A percentile compares a stretch with the other conserved stretches of the same genome.
Evolutionary conservation across 2,797 vertebrate species (phyloP).

Genomic region (Meriones psammophilus): DNA sequence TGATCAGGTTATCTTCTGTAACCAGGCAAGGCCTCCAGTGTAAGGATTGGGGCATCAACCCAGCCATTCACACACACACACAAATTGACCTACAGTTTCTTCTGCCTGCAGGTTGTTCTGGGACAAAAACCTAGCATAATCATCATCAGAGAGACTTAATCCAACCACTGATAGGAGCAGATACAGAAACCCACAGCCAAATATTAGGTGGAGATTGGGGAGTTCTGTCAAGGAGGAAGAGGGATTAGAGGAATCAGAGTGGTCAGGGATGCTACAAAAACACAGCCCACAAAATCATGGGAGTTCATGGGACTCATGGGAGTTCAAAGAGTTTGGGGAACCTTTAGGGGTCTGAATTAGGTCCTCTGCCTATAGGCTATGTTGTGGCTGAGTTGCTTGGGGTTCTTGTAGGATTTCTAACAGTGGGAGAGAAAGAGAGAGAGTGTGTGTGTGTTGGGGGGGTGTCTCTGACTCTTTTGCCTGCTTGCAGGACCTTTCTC

Average conservation of each 20-base stretch:
- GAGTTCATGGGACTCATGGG: neutral
- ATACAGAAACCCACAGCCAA: neutral
- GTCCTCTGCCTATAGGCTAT: neutral
- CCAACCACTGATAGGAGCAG: no score
- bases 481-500: neutral
- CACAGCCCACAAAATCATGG: neutral
- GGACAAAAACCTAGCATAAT: no score
- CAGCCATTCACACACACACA: no score
- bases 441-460: neutral
- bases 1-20: no score
- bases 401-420: neutral
- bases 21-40: no score
- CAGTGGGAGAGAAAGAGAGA: neutral
- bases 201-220: neutral
- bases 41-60: no score
- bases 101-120: no score
- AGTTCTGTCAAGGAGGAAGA: neutral
- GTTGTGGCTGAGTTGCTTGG: neutral
- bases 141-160: no score
- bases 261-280: neutral
- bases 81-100: no score
- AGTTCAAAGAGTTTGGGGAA: neutral
- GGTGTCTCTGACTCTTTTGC: neutral
- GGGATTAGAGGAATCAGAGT: neutral
- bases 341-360: neutral